Evolutionary conservation across 2,797 vertebrate genomes (phyloP), one percentile per base, ranked within the genome.

Genomic region (Myotis vivesi): DNA sequence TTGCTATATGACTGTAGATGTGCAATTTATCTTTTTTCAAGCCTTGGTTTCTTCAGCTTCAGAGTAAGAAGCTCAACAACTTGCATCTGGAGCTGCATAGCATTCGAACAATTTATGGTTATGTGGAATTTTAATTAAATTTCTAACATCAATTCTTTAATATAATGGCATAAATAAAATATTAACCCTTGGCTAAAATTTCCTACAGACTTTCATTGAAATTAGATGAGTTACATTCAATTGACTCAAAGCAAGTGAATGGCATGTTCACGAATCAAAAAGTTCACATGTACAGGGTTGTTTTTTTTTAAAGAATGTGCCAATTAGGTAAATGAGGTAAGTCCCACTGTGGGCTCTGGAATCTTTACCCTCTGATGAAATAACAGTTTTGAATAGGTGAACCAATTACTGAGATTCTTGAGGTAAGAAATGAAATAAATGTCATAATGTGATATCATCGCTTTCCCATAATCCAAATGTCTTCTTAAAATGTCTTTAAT

Each of bases 401-500:
- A 79, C 95, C 75, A 96, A 95, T 95, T 97, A 92, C 53, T 38
- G 85, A 79, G 93, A 91, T 82, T 85, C 87, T 94, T 83, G 28
- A n/a, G 30, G 81, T 49, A 79, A 95, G 41, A 41, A 96, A 79
- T 20, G 76, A 89, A 77, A 89, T 96, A 96, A 97, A 94, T 97
- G 89, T 72, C 93, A 95, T 76, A 90, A 36, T 33, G 68, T 75
- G 81, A 19, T 85, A 96, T 87, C 59, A 92, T 77, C 25, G 36
- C 69, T 76, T 88, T 68, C 38, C 90, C 84, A 75, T 72, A 96
- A 89, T 92, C 79, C 11, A 53, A 91, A 95, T 81, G 88, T 97
- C 96, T 83, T 86, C 87, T 91, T 91, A 94, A 96, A 95, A 89
- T 36, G 72, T 72, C 92, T 94, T 95, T 98, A 97, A 96, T 95